Conservation (phyloP, 2,797 vertebrate species). For the Tadarida brasiliensis region DNA sequence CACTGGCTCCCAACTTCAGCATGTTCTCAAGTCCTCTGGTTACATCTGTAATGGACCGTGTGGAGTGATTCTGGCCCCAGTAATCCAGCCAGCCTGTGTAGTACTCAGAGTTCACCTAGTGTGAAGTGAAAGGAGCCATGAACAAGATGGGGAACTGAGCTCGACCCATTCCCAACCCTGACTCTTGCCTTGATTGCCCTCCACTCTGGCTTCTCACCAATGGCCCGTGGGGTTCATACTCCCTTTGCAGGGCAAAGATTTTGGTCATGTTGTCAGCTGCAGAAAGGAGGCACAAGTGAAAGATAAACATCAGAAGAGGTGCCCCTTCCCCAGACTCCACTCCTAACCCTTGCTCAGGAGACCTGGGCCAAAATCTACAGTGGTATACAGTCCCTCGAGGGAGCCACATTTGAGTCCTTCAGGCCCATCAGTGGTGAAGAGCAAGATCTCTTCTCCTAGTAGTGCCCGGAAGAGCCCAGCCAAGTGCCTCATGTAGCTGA, state of each 20-base stretch:
- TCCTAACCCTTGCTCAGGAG: constrained; percentile 54
- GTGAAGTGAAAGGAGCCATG: constrained; percentile 20
- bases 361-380: constrained; percentile 98
- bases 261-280: constrained; percentile 91
- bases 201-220: constrained; percentile 89
- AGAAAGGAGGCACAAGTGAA: constrained; percentile 36
- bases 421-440: constrained; percentile 96
- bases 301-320: constrained; percentile 38
- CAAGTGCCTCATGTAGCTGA: constrained; percentile 93
- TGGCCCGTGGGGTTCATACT: constrained; percentile 93
- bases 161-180: background rate
- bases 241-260: constrained; percentile 93
- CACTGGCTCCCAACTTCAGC: constrained; percentile 93
- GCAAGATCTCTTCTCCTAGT: constrained; percentile 91
- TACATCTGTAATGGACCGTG: constrained; percentile 86
- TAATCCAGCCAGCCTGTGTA: constrained; percentile 99
- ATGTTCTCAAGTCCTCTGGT: constrained; percentile 91
- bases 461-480: constrained; percentile 90
- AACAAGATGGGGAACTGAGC: background rate
- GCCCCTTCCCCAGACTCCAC: background rate
- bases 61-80: constrained; percentile 94
- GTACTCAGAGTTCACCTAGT: constrained; percentile 98
- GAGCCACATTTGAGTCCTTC: constrained; percentile 94
- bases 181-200: background rate
- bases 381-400: constrained; percentile 93